Percentiles rank a stretch among this genome's conserved stretches.
Evolutionary conservation across 2,888 invertebrate genomes (phyloP).

Genomic region (Alloplasta piceator): DNA sequence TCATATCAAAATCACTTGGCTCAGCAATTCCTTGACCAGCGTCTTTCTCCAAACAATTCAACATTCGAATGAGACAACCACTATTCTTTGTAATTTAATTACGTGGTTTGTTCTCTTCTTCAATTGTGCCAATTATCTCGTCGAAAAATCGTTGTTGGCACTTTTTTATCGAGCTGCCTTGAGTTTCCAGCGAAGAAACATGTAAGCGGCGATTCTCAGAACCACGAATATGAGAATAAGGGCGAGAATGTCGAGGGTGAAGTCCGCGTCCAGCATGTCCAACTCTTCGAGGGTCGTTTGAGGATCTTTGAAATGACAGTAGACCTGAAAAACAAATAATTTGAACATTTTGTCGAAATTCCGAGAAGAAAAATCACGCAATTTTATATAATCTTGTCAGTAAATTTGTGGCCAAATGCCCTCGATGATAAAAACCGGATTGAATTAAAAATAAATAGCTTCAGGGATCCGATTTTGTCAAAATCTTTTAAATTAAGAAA

Average conservation of each 20-base stretch:
- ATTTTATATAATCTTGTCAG: too few species aligned
- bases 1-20: conserved; percentile 33
- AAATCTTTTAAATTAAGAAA: too few species aligned
- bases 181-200: conserved; percentile 94
- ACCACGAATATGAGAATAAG: conserved; percentile 91
- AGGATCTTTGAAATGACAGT: conserved; percentile 95
- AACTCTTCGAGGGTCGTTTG: conserved; percentile 92
- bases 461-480: too few species aligned
- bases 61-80: conserved; percentile 8
- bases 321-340: conserved; percentile 84
- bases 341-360: too few species aligned
- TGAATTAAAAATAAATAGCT: too few species aligned
- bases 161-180: conserved; percentile 89
- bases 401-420: too few species aligned
- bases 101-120: conserved; percentile 17
- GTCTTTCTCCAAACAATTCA: background rate
- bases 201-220: conserved; percentile 91
- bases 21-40: conserved; percentile 21
- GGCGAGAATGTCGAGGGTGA: conserved; percentile 91
- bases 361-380: too few species aligned
- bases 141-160: background rate
- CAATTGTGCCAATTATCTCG: background rate
- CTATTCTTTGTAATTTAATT: conserved; percentile 7
- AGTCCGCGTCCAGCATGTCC: conserved; percentile 93
- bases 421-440: too few species aligned